These are phyloP conservation scores for Podarcis raffonei DNA, from an alignment of 2,113 vertebrate species.

Conservation along the genomic window DNA sequence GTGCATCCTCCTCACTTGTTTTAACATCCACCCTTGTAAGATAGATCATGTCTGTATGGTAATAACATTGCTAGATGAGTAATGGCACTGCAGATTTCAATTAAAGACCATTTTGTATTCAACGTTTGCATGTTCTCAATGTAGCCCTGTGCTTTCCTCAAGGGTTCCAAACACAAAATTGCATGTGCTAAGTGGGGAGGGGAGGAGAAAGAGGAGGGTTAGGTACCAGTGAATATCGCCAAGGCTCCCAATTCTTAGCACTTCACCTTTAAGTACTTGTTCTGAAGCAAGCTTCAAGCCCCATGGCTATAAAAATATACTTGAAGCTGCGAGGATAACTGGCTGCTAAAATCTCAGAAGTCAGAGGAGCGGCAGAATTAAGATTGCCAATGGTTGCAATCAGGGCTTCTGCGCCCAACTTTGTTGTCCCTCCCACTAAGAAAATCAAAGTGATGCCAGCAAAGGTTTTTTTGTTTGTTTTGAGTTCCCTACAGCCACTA, in stretches of 20 bases:
- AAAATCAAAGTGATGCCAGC: not conserved
- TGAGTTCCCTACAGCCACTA: too few relatives aligned
- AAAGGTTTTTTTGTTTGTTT: not conserved
- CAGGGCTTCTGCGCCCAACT: not conserved
- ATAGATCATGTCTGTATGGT: slow-evolving; percentile 30
- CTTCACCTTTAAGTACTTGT: not conserved
- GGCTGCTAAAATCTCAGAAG: not conserved
- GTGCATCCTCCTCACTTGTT: not conserved
- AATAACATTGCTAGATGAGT: slow-evolving; percentile 31
- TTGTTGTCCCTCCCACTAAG: not conserved
- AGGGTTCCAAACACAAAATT: not conserved
- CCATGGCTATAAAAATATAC: not conserved
- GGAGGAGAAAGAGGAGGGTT: not conserved
- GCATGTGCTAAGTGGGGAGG: not conserved
- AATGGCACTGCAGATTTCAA: slow-evolving; percentile 23
- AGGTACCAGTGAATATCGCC: not conserved
- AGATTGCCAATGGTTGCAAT: not conserved
- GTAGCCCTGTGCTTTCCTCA: not conserved
- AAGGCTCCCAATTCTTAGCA: not conserved
- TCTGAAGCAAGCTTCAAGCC: not conserved
- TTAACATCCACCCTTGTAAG: slow-evolving; percentile 20
- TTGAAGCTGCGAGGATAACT: not conserved
- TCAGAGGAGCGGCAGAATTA: not conserved
- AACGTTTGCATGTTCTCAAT: not conserved
- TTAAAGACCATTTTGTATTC: slow-evolving; percentile 44